A percentile compares a stretch with the other conserved stretches of the same genome.
These are phyloP conservation scores for Ivindomyrus marchei DNA, from an alignment of 2,113 vertebrate genomes.

Conservation along the genomic window DNA sequence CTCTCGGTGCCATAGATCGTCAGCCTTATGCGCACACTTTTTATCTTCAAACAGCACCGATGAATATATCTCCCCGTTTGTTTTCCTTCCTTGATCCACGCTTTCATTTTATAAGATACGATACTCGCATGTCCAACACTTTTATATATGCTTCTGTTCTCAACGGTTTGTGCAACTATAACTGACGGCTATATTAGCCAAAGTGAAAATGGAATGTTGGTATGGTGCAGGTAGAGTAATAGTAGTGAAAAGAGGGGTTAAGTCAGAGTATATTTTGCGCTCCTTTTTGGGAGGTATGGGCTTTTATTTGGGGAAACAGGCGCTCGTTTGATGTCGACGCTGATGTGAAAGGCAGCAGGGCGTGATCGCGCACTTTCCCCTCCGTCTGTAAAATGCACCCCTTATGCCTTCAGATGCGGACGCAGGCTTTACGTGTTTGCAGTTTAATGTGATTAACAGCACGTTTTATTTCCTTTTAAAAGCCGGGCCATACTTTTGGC, in stretches of 20 bases:
- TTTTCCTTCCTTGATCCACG: not conserved
- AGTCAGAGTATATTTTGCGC: not conserved
- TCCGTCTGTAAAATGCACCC: slow-evolving; percentile 28
- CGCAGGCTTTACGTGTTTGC: slow-evolving; percentile 33
- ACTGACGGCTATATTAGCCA: not conserved
- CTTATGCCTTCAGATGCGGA: slow-evolving; percentile 23
- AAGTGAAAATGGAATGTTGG: not conserved
- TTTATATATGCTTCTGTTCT: not conserved
- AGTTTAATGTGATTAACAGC: slow-evolving; percentile 50
- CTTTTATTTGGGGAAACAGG: not conserved
- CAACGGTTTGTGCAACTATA: not conserved
- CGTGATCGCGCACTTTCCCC: slow-evolving; percentile 9
- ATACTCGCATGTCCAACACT: not conserved
- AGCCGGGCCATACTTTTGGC: slow-evolving; percentile 46
- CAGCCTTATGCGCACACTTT: slow-evolving; percentile 66
- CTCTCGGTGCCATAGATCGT: slow-evolving; percentile 30
- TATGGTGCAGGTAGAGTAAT: not conserved
- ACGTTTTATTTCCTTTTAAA: slow-evolving; percentile 55
- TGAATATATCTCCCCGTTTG: slow-evolving; percentile 54
- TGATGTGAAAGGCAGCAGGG: not conserved
- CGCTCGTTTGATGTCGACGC: not conserved
- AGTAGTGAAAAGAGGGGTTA: not conserved
- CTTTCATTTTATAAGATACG: not conserved
- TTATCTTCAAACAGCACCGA: slow-evolving; percentile 55
- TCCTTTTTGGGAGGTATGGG: not conserved